Base-by-base conservation (phyloP, 2,797 vertebrate species). In the Gallinago solitaria region DNA sequence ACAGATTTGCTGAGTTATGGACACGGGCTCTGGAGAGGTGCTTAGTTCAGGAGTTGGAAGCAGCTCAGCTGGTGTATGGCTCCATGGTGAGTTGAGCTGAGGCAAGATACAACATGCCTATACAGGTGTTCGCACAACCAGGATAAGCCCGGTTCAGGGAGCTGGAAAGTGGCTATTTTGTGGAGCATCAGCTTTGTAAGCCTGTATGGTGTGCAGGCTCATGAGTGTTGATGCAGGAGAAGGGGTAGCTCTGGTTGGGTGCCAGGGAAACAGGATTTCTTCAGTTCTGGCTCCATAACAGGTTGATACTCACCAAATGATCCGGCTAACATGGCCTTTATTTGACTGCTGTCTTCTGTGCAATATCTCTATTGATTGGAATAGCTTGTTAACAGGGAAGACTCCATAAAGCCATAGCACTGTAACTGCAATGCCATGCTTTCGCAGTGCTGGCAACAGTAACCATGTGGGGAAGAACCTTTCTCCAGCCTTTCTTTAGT, bases 381-480 rank as follows among this genome's bases (percentile, higher is more conserved):
- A 11, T 35, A 65, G 33, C 17, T 82, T 0, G 1, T 41, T 32
- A 5, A 9, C 4, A 39, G 33, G 32, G 45, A 43, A 35, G 39
- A 6, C 37, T 21, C 2, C 0, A 2, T 69, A 43, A 43, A 74
- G 60, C 57, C 32, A 2, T 33, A 59, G 59, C 28, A 1, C 59
- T 47, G 0, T 14, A 7, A 20, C 32, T 15, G 16, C 59, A 23
- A 28, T 33, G 30, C 14, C 11, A 4, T 23, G 30, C 67, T 91
- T 57, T 84, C 56, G 47, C 41, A 56, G 24, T 45, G 88, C 73
- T 83, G 77, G 47, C 85, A 68, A 20, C 53, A 53, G 35, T 13
- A 68, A 48, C 21, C 18, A 23, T 0, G 2, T 57, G 73, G 50
- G 35, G 50, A 64, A 24, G 51, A 83, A 12, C 28, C 32, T 25